Evolutionary conservation across 2,888 invertebrate species (phyloP), one percentile per base, ranked within the genome.

Genomic region (Gonocerus acuteangulatus): DNA sequence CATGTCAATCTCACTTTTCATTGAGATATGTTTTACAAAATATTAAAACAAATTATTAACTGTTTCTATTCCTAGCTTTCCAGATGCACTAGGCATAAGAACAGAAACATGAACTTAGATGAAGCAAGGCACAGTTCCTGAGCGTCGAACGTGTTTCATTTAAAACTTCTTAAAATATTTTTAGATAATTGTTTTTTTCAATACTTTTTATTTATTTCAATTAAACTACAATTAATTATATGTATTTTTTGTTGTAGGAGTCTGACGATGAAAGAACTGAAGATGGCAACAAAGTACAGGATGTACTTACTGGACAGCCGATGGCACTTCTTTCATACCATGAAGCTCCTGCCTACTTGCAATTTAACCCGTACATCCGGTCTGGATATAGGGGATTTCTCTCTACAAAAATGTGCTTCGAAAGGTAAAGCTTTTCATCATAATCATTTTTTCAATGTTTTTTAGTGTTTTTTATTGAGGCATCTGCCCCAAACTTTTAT

Each of bases 361-460:
- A 88, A 73, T 89, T 89, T 71, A 95, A 95, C 76, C 88, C 87
- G 2, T 94, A 79, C 72, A 92, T 95, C 68, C 79, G 84, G 64
- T 81, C 83, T 68, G 95, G 95, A 11, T 95, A 95, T 73, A 80
- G 94, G 70, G 87, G 87, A 69, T 82, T 86, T 68, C 78, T 94
- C 57, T 85, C 87, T 4, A 86, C 87, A n/a, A 83, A 82, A 73
- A 77, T 91, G 69, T 93, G 93, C 72, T 77, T 92, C 73, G 89
- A 90, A 78, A 95, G 91, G 91, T 91, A 62, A 45, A 32, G 7
- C 11, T 42, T 42, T 6, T 42, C 32, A 32, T 11, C n/a, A n/a
- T n/a, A n/a, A n/a, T n/a, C n/a, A n/a, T n/a, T n/a, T n/a, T 34
- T 34, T 34, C 11, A 34, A 9, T 34, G 7, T 34, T 6, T 9